These are phyloP conservation scores for Festucalex cinctus DNA, from an alignment of 2,113 vertebrate species.

Conservation along the genomic window DNA sequence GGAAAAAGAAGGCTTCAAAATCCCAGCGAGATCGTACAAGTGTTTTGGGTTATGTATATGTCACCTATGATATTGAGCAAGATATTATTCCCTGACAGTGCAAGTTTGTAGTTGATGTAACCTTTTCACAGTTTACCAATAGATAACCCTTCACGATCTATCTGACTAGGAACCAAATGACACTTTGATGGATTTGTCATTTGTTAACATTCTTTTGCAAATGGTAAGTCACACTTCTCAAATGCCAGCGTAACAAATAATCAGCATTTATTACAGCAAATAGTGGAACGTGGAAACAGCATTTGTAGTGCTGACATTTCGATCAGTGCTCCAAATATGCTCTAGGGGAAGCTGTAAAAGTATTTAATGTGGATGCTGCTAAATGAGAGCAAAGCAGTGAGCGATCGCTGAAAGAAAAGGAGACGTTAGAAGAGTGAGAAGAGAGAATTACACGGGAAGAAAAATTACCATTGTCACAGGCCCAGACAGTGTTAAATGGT, in stretches of 20 bases:
- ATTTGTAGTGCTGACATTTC: slow-evolving; percentile 74
- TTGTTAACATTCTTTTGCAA: slow-evolving; percentile 49
- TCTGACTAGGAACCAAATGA: slow-evolving; percentile 21
- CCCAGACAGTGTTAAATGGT: slow-evolving; percentile 76
- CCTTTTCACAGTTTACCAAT: slow-evolving; percentile 30
- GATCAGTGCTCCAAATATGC: slow-evolving; percentile 68
- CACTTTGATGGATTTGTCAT: slow-evolving; percentile 38
- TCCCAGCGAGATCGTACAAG: no score
- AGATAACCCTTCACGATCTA: slow-evolving; percentile 15
- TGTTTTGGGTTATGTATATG: neutral
- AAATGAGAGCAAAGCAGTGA: slow-evolving; percentile 59
- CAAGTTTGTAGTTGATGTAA: slow-evolving; percentile 20
- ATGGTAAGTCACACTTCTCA: slow-evolving; percentile 53
- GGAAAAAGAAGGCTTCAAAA: neutral
- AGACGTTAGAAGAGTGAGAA: slow-evolving; percentile 29
- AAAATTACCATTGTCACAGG: slow-evolving; percentile 70
- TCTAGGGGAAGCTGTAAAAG: slow-evolving; percentile 61
- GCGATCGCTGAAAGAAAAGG: slow-evolving; percentile 34
- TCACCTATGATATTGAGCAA: slow-evolving; percentile 12
- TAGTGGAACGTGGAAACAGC: slow-evolving; percentile 64
- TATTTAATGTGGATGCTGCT: slow-evolving; percentile 59
- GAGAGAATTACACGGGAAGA: slow-evolving; percentile 65
- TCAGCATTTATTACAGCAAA: slow-evolving; percentile 64
- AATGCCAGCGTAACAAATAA: slow-evolving; percentile 70
- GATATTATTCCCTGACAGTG: slow-evolving; percentile 39